Conservation (phyloP, 2,888 invertebrate species). For the Atherix ibis region DNA sequence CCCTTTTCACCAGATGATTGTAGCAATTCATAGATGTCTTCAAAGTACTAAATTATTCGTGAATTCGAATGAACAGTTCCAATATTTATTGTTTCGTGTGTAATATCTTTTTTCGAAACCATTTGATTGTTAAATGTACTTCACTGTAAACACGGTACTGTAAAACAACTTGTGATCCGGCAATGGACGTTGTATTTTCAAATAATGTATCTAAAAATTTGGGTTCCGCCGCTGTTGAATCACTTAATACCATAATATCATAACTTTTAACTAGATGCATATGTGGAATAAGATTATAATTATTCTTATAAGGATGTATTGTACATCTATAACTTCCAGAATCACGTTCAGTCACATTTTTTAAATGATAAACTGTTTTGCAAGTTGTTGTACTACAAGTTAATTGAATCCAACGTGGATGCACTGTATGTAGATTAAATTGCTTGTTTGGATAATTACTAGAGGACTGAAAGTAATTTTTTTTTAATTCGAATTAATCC, state of each 20-base stretch:
- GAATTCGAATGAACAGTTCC: too few relatives aligned
- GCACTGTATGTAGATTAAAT: constrained; percentile 17
- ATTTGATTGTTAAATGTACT: constrained; percentile 24
- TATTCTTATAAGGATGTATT: constrained; percentile 21
- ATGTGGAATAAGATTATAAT: constrained; percentile 18
- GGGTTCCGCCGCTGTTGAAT: too few relatives aligned
- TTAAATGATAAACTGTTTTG: too few relatives aligned
- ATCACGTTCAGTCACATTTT: constrained; percentile 27
- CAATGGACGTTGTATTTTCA: constrained; percentile 17
- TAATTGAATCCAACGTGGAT: constrained; percentile 22
- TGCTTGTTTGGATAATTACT: too few relatives aligned
- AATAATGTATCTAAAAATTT: constrained; percentile 25
- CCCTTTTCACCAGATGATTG: constrained; percentile 22
- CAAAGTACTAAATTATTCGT: constrained; percentile 19
- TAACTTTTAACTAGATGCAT: constrained; percentile 27
- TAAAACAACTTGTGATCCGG: constrained; percentile 22
- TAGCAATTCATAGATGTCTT: constrained; percentile 24
- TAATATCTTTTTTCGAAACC: constrained; percentile 22
- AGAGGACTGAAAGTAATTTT: too few relatives aligned
- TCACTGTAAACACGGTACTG: constrained; percentile 28
- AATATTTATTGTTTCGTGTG: too few relatives aligned
- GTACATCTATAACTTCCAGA: constrained; percentile 30
- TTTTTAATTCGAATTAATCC: too few relatives aligned
- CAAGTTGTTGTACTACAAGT: too few relatives aligned
- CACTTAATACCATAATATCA: constrained; percentile 26